Conservation (phyloP, 2,113 vertebrate species). For the Hipposideros armiger region DNA sequence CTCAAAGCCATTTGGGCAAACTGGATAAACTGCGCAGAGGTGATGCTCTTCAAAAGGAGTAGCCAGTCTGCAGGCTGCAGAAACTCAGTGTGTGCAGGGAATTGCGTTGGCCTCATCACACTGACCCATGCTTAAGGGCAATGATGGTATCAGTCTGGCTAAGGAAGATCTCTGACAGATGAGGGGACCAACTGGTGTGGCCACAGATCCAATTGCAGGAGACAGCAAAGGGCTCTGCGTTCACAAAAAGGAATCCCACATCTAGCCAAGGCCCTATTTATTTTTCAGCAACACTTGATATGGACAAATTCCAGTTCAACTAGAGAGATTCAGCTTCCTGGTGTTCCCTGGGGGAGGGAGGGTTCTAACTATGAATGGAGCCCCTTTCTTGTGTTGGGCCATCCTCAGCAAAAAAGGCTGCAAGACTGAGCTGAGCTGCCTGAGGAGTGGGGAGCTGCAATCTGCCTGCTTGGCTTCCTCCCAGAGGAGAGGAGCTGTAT, state of each 20-base stretch:
- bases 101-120: background rate
- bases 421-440: background rate
- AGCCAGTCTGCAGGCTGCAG: background rate
- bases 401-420: slow-evolving; percentile 6
- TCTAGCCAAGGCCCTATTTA: slow-evolving; percentile 49
- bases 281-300: slow-evolving; percentile 75
- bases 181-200: background rate
- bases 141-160: background rate
- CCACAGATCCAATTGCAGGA: slow-evolving; percentile 51
- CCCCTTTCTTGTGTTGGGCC: slow-evolving; percentile 45
- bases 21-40: background rate
- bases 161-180: slow-evolving; percentile 42
- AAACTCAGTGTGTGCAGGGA: background rate
- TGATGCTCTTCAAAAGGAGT: background rate
- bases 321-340: slow-evolving; percentile 59
- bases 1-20: slow-evolving; percentile 19
- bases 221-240: slow-evolving; percentile 52
- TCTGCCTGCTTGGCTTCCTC: slow-evolving; percentile 21
- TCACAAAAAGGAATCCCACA: slow-evolving; percentile 62
- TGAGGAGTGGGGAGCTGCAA: background rate
- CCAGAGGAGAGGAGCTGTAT: slow-evolving; percentile 20
- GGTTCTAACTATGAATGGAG: slow-evolving; percentile 20
- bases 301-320: slow-evolving; percentile 61
- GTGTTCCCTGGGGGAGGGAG: background rate
- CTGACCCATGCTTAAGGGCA: background rate